Conservation (phyloP, 2,797 vertebrate species). For the Scolopax bukidnonensis region DNA sequence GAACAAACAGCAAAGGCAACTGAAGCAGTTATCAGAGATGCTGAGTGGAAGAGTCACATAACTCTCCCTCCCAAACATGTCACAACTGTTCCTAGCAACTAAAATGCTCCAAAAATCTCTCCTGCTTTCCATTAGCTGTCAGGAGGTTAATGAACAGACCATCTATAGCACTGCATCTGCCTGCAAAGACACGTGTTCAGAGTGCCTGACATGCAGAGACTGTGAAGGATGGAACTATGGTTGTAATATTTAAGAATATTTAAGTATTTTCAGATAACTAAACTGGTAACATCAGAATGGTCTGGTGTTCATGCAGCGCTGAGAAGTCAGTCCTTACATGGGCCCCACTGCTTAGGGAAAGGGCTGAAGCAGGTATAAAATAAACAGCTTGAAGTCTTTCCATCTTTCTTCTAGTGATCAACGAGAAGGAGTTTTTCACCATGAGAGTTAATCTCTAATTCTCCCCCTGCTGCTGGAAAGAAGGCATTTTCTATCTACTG, state of each 20-base stretch:
- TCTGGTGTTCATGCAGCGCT: background rate
- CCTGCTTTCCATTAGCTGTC: background rate
- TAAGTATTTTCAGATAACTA: background rate
- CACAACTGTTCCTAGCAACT: background rate
- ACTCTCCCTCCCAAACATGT: accelerated
- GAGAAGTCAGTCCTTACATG: background rate
- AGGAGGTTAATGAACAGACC: background rate
- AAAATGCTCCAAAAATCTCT: background rate
- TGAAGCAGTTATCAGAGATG: background rate
- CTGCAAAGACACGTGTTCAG: background rate
- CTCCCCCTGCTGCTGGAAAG: background rate
- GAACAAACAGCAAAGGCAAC: background rate
- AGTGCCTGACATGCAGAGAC: background rate
- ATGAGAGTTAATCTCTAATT: background rate
- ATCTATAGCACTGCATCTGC: background rate
- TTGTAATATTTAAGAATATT: background rate
- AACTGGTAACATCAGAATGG: background rate
- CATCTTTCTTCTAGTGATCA: background rate
- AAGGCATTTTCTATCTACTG: background rate
- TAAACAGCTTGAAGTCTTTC: background rate
- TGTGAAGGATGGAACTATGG: background rate
- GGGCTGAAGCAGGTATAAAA: background rate
- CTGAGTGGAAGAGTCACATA: background rate
- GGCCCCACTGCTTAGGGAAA: background rate
- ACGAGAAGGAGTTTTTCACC: background rate